phyloP scores from a whole-genome alignment of 1,140 invertebrate species.

The Hyposmocoma kahamanoa region DNA sequence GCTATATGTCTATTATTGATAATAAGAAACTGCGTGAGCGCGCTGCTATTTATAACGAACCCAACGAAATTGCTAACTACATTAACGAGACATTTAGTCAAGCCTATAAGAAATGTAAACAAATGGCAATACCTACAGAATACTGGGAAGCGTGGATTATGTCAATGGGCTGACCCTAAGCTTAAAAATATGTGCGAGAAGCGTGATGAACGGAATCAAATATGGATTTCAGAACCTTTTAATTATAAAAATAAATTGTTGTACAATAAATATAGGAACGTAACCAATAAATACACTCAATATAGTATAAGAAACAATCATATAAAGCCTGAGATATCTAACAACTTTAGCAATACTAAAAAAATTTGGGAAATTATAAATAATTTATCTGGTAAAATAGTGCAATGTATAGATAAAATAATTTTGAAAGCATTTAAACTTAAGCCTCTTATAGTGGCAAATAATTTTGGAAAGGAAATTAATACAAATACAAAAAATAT shows the following conservation, averaged over 20 bases:
- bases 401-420: background rate
- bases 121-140: background rate
- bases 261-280: slow-evolving; percentile 6
- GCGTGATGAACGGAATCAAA: background rate
- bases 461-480: background rate
- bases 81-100: background rate
- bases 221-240: background rate
- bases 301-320: background rate
- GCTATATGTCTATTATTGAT: background rate
- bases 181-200: background rate
- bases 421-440: background rate
- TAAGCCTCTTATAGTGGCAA: background rate
- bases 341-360: background rate
- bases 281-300: slow-evolving; percentile 6
- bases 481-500: background rate
- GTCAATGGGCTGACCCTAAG: background rate
- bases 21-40: background rate
- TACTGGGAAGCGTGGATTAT: background rate
- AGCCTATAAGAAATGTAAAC: background rate
- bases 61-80: background rate
- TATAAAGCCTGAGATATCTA: background rate
- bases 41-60: background rate
- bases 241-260: background rate
- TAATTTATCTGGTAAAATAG: background rate
- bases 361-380: slow-evolving; percentile 6